phyloP scores from a whole-genome alignment of 2,888 invertebrate genomes.

The Patella caerulea region DNA sequence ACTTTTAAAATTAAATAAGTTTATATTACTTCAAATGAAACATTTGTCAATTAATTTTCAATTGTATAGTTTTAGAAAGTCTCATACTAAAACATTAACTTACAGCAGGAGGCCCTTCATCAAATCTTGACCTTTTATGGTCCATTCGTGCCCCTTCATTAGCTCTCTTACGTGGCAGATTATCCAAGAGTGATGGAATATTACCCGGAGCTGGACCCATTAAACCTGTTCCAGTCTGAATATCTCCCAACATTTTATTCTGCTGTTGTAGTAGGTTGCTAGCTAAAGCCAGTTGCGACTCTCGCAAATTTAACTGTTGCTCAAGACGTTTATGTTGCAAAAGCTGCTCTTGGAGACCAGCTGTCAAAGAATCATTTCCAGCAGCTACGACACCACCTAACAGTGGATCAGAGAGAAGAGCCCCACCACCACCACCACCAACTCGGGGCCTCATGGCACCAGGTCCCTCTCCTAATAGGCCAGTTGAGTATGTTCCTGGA shows the following conservation, averaged over 20 bases:
- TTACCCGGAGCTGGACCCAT: conserved; percentile 11
- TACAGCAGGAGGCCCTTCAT: not conserved
- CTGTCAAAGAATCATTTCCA: not conserved
- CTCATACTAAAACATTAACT: not conserved
- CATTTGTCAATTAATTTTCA: not conserved
- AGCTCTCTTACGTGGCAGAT: not conserved
- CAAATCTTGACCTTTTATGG: not conserved
- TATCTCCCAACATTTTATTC: conserved; percentile 15
- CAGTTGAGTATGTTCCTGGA: not conserved
- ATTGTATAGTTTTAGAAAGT: not conserved
- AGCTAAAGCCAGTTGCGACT: conserved; percentile 38
- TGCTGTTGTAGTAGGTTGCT: conserved; percentile 39
- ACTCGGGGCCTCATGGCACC: conserved; percentile 12
- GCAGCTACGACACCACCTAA: conserved; percentile 11
- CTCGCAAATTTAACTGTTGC: conserved; percentile 31
- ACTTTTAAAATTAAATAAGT: no score
- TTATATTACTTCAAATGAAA: no score
- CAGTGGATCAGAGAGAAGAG: not conserved
- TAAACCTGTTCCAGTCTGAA: conserved; percentile 10
- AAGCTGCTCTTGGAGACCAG: conserved; percentile 24
- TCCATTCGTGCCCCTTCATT: not conserved
- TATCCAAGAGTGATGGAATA: conserved; percentile 22
- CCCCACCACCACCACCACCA: conserved; percentile 16
- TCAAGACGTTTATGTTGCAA: conserved; percentile 32
- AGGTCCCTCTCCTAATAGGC: conserved; percentile 25